Evolutionary conservation across 2,797 vertebrate genomes (phyloP).

Genomic region (Labroides dimidiatus): DNA sequence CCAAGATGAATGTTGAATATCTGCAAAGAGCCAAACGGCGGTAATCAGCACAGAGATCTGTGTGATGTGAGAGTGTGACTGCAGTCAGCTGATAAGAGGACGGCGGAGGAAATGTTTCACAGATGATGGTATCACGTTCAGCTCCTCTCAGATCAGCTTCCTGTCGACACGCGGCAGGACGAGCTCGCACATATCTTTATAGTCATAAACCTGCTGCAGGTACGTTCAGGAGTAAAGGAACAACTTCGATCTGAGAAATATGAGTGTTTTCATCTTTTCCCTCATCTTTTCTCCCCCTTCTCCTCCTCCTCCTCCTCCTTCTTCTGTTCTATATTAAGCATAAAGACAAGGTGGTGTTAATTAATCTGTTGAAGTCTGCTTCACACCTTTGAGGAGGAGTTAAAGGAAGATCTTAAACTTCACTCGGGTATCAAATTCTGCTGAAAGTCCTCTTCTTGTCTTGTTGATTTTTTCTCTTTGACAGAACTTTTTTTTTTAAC

Average conservation of each 20-base stretch:
- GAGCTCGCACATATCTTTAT: neutral
- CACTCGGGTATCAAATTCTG: no score
- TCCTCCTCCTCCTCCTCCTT: neutral
- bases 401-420: no score
- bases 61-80: neutral
- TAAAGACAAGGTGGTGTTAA: constrained; percentile 6
- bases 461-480: no score
- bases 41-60: neutral
- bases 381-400: constrained; percentile 12
- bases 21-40: neutral
- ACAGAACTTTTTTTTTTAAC: no score
- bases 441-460: no score
- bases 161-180: neutral
- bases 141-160: constrained; percentile 6
- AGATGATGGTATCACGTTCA: neutral
- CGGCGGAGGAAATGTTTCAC: constrained; percentile 5
- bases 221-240: neutral
- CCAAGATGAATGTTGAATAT: neutral
- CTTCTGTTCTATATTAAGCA: neutral
- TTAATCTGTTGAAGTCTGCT: constrained; percentile 9
- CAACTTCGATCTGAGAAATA: no score
- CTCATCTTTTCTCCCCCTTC: no score
- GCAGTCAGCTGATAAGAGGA: constrained; percentile 12
- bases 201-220: neutral
- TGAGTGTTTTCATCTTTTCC: no score